These are phyloP conservation scores for Glossosoma conforme DNA, from an alignment of 1,140 invertebrate genomes.

Conservation along the genomic window DNA sequence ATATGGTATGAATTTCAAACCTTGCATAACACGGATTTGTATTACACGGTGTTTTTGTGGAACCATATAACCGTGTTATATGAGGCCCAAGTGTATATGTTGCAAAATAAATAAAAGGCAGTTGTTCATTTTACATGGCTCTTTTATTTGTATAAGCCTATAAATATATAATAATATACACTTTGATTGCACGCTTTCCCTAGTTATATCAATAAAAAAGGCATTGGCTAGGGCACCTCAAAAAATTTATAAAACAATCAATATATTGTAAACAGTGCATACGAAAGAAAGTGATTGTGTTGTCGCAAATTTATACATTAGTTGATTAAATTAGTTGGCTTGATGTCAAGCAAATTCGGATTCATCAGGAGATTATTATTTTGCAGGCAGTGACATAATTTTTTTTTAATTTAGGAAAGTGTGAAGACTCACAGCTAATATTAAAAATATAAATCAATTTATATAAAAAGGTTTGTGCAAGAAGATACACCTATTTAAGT, in stretches of 20 bases:
- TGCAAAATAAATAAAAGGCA: constrained; percentile 1
- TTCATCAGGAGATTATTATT: constrained; percentile 8
- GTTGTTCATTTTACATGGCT: constrained; percentile 25
- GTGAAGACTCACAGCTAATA: not conserved
- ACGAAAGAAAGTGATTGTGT: constrained; percentile 28
- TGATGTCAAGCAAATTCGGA: not conserved
- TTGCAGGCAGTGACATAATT: constrained; percentile 19
- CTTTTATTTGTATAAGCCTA: constrained; percentile 29
- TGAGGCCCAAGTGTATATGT: not conserved
- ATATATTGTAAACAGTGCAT: constrained; percentile 18
- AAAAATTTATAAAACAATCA: constrained; percentile 6
- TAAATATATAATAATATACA: constrained; percentile 29
- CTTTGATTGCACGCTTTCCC: constrained; percentile 27
- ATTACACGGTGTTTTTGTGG: no score
- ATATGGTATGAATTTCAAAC: no score
- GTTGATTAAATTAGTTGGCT: not conserved
- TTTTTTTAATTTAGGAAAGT: not conserved
- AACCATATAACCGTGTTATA: no score
- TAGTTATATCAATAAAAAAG: constrained; percentile 21
- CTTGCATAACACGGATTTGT: no score
- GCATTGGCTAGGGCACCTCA: constrained; percentile 5
- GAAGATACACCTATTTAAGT: no score
- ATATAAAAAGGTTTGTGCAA: constrained; percentile 13
- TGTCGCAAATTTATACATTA: constrained; percentile 19
- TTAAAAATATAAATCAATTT: not conserved